Percentiles rank a stretch among this genome's conserved stretches.
Conservation (phyloP, 2,888 invertebrate species). For the Lissocephala sabroskyi region DNA sequence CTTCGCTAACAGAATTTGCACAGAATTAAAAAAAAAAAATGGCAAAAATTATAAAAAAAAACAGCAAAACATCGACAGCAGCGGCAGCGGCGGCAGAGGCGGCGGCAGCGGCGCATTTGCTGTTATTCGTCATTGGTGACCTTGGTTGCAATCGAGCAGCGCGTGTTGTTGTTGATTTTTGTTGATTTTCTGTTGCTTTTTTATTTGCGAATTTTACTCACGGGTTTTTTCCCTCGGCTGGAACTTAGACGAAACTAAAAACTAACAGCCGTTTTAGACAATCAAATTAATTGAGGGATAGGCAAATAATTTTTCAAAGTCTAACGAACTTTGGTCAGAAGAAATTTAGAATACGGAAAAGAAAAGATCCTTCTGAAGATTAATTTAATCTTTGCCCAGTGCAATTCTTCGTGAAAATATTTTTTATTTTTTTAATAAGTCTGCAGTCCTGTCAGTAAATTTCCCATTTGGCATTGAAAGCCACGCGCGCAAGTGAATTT, state of each 20-base stretch:
- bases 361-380: background rate
- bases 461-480: slow-evolving; percentile 42
- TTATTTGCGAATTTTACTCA: background rate
- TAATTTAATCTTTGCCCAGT: slow-evolving; percentile 18
- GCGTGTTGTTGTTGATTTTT: slow-evolving; percentile 18
- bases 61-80: slow-evolving; percentile 16
- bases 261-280: too few relatives aligned
- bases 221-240: too few relatives aligned
- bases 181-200: slow-evolving; percentile 6
- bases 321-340: too few relatives aligned
- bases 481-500: slow-evolving; percentile 28
- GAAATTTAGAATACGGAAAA: too few relatives aligned
- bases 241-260: too few relatives aligned
- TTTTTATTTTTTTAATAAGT: background rate
- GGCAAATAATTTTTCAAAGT: too few relatives aligned
- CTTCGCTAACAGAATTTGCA: slow-evolving; percentile 17
- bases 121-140: slow-evolving; percentile 66
- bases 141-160: slow-evolving; percentile 65
- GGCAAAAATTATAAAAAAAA: slow-evolving; percentile 35
- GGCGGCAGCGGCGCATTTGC: slow-evolving; percentile 55
- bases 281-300: too few relatives aligned
- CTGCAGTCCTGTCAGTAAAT: slow-evolving; percentile 7
- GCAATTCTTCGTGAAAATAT: slow-evolving; percentile 1
- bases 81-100: slow-evolving; percentile 8
- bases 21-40: background rate